Conservation (phyloP, 1,140 invertebrate species). For the Zaprionus kolodkinae region DNA sequence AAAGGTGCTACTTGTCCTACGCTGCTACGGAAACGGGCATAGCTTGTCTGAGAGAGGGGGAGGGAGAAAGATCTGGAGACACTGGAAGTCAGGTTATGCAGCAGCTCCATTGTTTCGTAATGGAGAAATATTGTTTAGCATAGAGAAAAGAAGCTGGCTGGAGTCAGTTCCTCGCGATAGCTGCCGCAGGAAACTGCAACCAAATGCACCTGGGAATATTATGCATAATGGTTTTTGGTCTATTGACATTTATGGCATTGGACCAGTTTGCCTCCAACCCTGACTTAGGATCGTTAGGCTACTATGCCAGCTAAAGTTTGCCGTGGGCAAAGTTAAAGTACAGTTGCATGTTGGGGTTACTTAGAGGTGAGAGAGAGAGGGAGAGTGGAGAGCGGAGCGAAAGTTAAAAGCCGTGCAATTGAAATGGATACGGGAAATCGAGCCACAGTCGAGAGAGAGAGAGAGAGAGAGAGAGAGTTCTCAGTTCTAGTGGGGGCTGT, state of each 20-base stretch:
- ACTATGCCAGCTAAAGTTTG: slow-evolving; percentile 29
- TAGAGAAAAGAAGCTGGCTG: slow-evolving; percentile 42
- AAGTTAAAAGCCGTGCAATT: slow-evolving; percentile 59
- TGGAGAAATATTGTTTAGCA: slow-evolving; percentile 80
- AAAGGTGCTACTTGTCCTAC: slow-evolving; percentile 78
- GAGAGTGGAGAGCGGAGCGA: slow-evolving; percentile 30
- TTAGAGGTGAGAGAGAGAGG: slow-evolving; percentile 41
- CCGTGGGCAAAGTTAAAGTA: slow-evolving; percentile 45
- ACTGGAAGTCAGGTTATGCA: slow-evolving; percentile 29
- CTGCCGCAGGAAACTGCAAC: slow-evolving; percentile 2
- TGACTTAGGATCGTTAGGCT: slow-evolving; percentile 13
- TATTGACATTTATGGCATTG: slow-evolving; percentile 78
- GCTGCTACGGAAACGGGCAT: slow-evolving; percentile 11
- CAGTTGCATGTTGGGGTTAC: slow-evolving; percentile 38
- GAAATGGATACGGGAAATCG: slow-evolving; percentile 47
- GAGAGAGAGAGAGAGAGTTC: background rate
- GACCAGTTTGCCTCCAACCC: background rate
- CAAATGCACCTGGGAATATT: slow-evolving; percentile 47
- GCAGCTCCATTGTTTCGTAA: slow-evolving; percentile 72
- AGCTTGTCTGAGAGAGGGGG: background rate
- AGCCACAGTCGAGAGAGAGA: background rate
- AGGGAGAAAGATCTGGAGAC: background rate
- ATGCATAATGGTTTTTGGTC: slow-evolving; percentile 79
- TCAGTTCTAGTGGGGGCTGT: no score
- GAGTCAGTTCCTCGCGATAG: slow-evolving; percentile 22